Percentiles rank a stretch among this genome's conserved stretches.
Evolutionary conservation across 2,797 vertebrate species (phyloP).

Genomic region (Hippocampus kuda): DNA sequence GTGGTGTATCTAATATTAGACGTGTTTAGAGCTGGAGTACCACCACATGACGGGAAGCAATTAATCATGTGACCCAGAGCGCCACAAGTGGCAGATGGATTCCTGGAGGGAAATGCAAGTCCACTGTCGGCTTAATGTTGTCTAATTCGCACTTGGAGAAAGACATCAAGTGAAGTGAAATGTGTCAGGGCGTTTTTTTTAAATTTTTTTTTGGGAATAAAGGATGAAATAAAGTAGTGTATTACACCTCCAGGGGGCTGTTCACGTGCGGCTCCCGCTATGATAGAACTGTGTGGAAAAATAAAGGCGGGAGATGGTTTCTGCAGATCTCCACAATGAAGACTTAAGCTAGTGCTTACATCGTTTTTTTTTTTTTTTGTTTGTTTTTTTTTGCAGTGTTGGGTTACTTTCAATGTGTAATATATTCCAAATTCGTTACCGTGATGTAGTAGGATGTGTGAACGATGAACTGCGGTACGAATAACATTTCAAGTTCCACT

Average conservation of each 20-base stretch:
- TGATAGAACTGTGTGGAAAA: constrained; percentile 12
- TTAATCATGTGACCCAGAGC: constrained; percentile 46
- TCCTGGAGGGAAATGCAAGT: constrained; percentile 23
- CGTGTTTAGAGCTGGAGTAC: constrained; percentile 10
- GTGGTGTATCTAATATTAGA: not conserved
- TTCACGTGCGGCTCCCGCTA: constrained; percentile 17
- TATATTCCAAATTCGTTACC: too few relatives aligned
- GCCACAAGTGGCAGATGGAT: constrained; percentile 46
- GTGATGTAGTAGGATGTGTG: too few relatives aligned
- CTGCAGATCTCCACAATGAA: constrained; percentile 15
- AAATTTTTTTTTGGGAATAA: not conserved
- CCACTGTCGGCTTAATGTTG: constrained; percentile 11
- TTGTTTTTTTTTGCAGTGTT: too few relatives aligned
- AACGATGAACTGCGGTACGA: not conserved
- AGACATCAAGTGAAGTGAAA: constrained; percentile 17
- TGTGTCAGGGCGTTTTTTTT: constrained; percentile 35
- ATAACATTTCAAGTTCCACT: not conserved
- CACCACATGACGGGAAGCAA: constrained; percentile 52
- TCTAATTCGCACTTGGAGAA: constrained; percentile 20
- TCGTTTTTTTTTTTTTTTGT: too few relatives aligned
- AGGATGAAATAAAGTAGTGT: constrained; percentile 31
- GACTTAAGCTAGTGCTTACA: not conserved
- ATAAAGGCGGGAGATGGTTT: constrained; percentile 18
- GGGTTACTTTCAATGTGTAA: too few relatives aligned
- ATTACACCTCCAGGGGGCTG: constrained; percentile 22